These are phyloP conservation scores for Pholis gunnellus DNA, from an alignment of 2,113 vertebrate genomes.

Conservation along the genomic window DNA sequence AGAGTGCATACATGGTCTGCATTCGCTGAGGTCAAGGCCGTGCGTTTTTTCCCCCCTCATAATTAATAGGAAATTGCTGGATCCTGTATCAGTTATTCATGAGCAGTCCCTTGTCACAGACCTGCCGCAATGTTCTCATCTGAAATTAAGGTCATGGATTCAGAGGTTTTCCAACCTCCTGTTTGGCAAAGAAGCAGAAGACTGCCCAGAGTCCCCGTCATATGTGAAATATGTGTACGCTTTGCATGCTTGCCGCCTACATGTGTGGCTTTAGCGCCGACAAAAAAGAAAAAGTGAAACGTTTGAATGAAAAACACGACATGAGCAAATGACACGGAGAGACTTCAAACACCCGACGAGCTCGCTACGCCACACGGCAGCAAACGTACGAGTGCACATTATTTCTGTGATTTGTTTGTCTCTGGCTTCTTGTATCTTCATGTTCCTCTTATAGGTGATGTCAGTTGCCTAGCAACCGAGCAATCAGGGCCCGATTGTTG, in stretches of 20 bases:
- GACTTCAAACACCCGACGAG: slow-evolving; percentile 8
- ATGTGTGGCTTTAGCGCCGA: slow-evolving; percentile 8
- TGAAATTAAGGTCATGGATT: slow-evolving; percentile 48
- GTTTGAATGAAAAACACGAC: slow-evolving; percentile 18
- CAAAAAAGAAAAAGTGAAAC: neutral
- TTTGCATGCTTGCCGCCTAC: slow-evolving; percentile 16
- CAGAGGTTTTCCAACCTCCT: slow-evolving; percentile 30
- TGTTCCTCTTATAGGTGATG: slow-evolving; percentile 86
- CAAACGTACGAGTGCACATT: slow-evolving; percentile 49
- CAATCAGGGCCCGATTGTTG: slow-evolving; percentile 87
- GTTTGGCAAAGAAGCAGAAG: slow-evolving; percentile 18
- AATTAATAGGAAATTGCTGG: slow-evolving; percentile 28
- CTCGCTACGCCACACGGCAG: slow-evolving; percentile 27
- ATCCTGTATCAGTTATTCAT: slow-evolving; percentile 46
- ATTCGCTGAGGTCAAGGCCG: neutral
- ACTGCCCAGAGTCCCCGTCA: slow-evolving; percentile 2
- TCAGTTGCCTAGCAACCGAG: slow-evolving; percentile 87
- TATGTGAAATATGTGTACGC: slow-evolving; percentile 25
- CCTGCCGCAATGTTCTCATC: slow-evolving; percentile 19
- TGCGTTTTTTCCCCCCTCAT: slow-evolving; percentile 19
- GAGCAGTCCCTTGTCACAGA: slow-evolving; percentile 29
- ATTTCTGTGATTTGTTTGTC: slow-evolving; percentile 83
- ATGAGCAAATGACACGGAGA: slow-evolving; percentile 21
- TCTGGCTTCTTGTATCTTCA: slow-evolving; percentile 85
- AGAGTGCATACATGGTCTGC: neutral